Evolutionary conservation across 2,113 vertebrate species (phyloP).

Genomic region (Leptodactylus fuscus): DNA sequence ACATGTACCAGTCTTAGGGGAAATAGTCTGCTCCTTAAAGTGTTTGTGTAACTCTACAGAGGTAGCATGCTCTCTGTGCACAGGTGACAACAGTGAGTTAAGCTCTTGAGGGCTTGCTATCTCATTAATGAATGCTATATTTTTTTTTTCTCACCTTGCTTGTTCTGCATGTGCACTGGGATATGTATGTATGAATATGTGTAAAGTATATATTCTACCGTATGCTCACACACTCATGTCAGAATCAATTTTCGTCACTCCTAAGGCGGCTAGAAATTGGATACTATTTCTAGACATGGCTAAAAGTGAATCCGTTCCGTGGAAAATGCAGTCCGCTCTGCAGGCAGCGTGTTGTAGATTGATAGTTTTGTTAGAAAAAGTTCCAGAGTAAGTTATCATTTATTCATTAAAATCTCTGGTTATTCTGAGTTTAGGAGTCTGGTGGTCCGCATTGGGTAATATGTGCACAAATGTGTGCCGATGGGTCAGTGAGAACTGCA

Average conservation of each 20-base stretch:
- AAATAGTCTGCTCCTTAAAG: not conserved
- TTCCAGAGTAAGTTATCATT: too few species aligned
- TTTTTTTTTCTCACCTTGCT: not conserved
- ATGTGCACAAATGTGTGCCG: too few species aligned
- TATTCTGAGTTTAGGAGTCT: too few species aligned
- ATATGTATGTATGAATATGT: not conserved
- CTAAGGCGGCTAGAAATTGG: not conserved
- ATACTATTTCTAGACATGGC: not conserved
- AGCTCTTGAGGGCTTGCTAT: not conserved
- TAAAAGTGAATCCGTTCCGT: too few species aligned
- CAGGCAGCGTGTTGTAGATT: too few species aligned
- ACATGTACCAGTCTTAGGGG: not conserved
- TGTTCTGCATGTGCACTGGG: not conserved
- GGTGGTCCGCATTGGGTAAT: too few species aligned
- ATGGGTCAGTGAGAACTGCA: too few species aligned
- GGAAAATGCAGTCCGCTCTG: too few species aligned
- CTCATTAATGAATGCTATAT: constrained; percentile 3
- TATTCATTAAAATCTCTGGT: too few species aligned
- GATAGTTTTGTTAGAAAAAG: too few species aligned
- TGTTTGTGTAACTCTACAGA: not conserved
- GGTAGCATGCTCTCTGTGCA: constrained; percentile 33
- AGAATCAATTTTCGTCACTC: not conserved
- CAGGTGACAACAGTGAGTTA: not conserved
- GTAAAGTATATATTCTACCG: not conserved
- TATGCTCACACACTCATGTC: not conserved